Evolutionary conservation across 2,888 invertebrate species (phyloP), one percentile per base, ranked within the genome.

Genomic region (Spilarctia lutea): DNA sequence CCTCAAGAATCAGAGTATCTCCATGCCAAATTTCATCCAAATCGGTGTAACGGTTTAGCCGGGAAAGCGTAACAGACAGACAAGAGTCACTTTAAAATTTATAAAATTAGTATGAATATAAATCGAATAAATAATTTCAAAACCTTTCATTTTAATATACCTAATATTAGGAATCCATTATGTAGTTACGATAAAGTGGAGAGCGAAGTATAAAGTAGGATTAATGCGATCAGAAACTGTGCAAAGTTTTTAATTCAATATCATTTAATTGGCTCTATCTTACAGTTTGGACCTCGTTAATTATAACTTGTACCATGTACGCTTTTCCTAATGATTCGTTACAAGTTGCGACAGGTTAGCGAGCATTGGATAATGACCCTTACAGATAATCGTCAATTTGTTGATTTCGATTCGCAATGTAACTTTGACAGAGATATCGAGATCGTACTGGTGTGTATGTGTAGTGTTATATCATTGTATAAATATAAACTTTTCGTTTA

Each of bases 181-280:
- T 48, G 30, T 48, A 74, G 72, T 76, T 75, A 74, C 69, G 73
- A 68, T 75, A 48, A n/a, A 75, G 52, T 66, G 71, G 72, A 66
- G 69, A 71, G 27, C 27, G 52, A 39, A 18, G 42, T 72, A 20
- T 65, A 65, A 48, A 68, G 24, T 69, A 63, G 70, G 56, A 73
- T 78, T 77, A 75, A 80, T 45, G 20, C 74, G 69, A 75, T 74
- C 72, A 65, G 74, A 73, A 69, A 67, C 39, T 68, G 42, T 30
- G 35, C 60, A 35, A 72, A 80, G 79, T 83, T 90, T n/a, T 88
- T 87, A 89, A 89, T 89, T 89, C 81, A 89, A 90, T 90, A 87
- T 84, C 79, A 84, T 87, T 86, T 88, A 89, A 91, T 89, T 88
- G 85, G 83, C 74, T 75, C 79, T 71, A 80, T 74, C 75, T 71